Base-by-base conservation (phyloP, 2,113 vertebrate genomes). In the Drymodes brunneopygia region DNA sequence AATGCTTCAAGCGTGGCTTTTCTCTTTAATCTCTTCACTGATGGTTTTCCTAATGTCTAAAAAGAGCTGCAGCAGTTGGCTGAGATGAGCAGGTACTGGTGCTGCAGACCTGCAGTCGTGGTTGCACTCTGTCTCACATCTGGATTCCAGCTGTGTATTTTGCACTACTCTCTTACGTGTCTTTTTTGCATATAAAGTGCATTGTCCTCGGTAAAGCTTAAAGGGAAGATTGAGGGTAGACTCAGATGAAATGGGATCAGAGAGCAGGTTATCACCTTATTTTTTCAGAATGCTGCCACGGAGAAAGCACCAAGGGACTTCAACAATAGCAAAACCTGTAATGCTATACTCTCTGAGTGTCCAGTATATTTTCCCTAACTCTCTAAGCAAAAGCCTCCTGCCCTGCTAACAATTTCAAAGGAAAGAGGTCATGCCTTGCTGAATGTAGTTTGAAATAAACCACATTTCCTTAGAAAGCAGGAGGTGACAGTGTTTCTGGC, bases 361-460 rank as follows among this genome's bases (percentile, higher is more conserved):
- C 53, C 80, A 89, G 45, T 87, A 2, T 72, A 69, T 95, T 83
- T 61, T 70, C 24, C 36, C 12, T 85, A 73, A 88, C 56, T 93
- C 79, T 50, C 35, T 88, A 51, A 86, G 88, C 35, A 77, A 74
- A 92, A 95, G 42, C 65, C 61, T 91, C 10, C 66, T 88, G 81
- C 88, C 48, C 75, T 70, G 54, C 48, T 84, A 62, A 40, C 69
- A 51, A 11, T 96, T 92, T 95, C 91, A 92, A 94, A 89, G 77
- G 61, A 75, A 89, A n/a, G 72, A 79, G 92, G 80, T 94, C 86
- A 72, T 25, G 48, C 56, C 69, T 78, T 91, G 53, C 57, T 66
- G 77, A 74, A 48, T 53, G 28, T 74, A 64, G 72, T 86, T 83
- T 0, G 0, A 70, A 94, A 87, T 75, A 75, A 94, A 50, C 16